Base-by-base conservation (phyloP, 2,888 invertebrate genomes). In the Rhopalosiphum nymphaeae region DNA sequence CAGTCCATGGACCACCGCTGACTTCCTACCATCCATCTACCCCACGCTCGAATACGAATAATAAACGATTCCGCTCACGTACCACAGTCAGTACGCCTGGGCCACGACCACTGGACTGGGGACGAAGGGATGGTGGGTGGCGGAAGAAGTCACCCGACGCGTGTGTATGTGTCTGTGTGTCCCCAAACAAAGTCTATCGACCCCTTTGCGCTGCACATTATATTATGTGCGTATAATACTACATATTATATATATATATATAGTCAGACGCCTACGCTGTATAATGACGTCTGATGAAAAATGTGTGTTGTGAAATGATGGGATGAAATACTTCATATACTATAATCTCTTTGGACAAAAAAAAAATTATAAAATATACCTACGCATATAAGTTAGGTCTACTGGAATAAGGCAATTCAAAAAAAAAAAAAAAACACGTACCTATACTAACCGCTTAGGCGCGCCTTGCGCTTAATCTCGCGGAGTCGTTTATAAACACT, bases 61-160 rank as follows among this genome's bases (percentile, higher is more conserved):
- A 89, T 25, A 53, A 53, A 11, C n/a, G 44, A 93, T 93, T 93
- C 90, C n/a, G 0, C 85, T 5, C 93, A 93, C 93, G 93, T 90
- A 86, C 46, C 78, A 36, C 21, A 78, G 78, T 36, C 78, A 78
- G 78, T 78, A 67, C 67, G 36, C 36, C 78, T 21, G 78, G 9
- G 36, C 78, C 78, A 21, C 78, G 21, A 36, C 21, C 36, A 1
- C 36, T 21, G 9, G 7, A 1, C 21, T 0, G 21, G 21, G 21
- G 9, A 36, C 2, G 78, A 36, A 7, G 36, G n/a, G 16, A 7
- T 21, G 78, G 21, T 7, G 78, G 21, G 36, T 36, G 78, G 78
- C 7, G 78, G 78, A 36, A 78, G 78, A 78, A 78, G 78, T 78
- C 78, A 78, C 36, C 36, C 78, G 78, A 78, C 7, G 78, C 11